These are phyloP conservation scores for Hirtodrosophila alboralis DNA, from an alignment of 2,888 invertebrate genomes.

Conservation along the genomic window DNA sequence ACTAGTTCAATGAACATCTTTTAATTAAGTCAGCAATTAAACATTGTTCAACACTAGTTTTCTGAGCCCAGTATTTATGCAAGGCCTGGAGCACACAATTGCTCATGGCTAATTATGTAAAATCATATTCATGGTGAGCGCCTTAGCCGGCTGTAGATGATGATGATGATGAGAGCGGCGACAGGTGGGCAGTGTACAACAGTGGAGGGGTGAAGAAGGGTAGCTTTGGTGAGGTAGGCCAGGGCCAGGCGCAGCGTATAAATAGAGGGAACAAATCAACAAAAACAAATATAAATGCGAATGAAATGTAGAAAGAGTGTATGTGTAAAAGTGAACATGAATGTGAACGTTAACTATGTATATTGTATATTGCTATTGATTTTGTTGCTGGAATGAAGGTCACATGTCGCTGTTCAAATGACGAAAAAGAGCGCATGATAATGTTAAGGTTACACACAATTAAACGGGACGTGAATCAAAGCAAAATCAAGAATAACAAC, in stretches of 20 bases:
- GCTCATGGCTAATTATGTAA: slow-evolving; percentile 40
- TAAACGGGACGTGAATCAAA: slow-evolving; percentile 7
- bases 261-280: slow-evolving; percentile 17
- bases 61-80: background rate
- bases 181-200: slow-evolving; percentile 37
- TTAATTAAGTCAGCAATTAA: too few relatives aligned
- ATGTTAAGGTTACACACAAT: slow-evolving; percentile 56
- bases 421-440: slow-evolving; percentile 48
- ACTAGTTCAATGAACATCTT: too few relatives aligned
- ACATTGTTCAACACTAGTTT: background rate
- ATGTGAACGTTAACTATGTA: slow-evolving; percentile 54
- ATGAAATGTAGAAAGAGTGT: slow-evolving; percentile 36
- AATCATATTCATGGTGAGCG: slow-evolving; percentile 6
- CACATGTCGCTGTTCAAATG: slow-evolving; percentile 61
- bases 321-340: slow-evolving; percentile 47
- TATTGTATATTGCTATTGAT: slow-evolving; percentile 72
- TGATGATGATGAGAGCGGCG: slow-evolving; percentile 21
- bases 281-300: slow-evolving; percentile 42
- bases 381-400: slow-evolving; percentile 81
- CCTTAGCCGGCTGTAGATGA: slow-evolving; percentile 6
- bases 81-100: background rate
- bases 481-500: slow-evolving; percentile 3
- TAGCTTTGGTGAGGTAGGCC: slow-evolving; percentile 50
- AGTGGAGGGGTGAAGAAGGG: slow-evolving; percentile 5
- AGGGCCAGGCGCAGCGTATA: slow-evolving; percentile 25